These are phyloP conservation scores for Clarias gariepinus DNA, from an alignment of 2,113 vertebrate genomes.

Conservation along the genomic window DNA sequence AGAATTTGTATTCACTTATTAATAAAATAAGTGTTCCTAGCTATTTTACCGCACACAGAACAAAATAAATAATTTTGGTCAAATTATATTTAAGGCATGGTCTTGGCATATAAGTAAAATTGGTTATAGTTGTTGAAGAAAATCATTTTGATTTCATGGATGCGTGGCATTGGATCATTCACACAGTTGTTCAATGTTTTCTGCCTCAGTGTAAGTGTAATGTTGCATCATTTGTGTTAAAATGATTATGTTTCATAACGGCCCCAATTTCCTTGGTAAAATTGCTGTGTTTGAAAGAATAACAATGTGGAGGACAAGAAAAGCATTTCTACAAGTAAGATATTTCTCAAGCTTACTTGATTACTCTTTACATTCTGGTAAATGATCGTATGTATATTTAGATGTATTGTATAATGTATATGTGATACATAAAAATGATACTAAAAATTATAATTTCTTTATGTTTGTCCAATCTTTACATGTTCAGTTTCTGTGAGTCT, in stretches of 20 bases:
- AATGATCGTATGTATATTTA: neutral
- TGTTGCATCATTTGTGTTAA: neutral
- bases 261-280: neutral
- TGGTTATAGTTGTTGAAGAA: neutral
- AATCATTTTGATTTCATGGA: conserved; percentile 13
- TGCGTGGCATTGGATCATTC: neutral
- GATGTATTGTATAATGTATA: neutral
- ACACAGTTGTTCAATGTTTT: neutral
- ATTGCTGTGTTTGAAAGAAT: neutral
- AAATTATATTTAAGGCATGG: neutral
- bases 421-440: neutral
- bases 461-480: neutral
- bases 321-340: neutral
- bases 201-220: neutral
- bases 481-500: neutral
- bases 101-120: neutral
- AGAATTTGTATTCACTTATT: neutral
- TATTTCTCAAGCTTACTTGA: neutral
- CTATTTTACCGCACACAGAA: neutral
- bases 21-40: neutral
- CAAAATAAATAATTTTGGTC: conserved; percentile 4
- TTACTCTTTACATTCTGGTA: conserved; percentile 2
- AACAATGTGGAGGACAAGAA: neutral
- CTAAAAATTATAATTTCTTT: neutral
- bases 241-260: neutral